phyloP scores from a whole-genome alignment of 2,113 vertebrate species.

The Brachirus orientalis region DNA sequence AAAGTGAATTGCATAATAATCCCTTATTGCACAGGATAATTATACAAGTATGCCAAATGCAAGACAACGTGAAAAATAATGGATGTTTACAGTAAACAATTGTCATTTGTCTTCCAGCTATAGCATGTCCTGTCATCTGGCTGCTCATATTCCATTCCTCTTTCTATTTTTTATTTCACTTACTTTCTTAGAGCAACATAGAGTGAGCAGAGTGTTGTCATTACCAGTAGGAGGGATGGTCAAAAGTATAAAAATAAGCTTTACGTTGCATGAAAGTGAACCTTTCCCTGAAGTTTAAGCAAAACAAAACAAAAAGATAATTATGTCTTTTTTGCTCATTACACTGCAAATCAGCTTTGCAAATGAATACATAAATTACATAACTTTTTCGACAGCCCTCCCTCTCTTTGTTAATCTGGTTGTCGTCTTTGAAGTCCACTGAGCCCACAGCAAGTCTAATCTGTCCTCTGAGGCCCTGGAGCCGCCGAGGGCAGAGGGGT shows the following conservation, averaged over 20 bases:
- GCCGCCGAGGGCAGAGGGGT: slow-evolving; percentile 29
- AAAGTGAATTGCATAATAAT: not conserved
- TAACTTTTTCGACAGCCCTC: not conserved
- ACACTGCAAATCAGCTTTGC: not conserved
- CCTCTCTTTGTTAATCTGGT: slow-evolving; percentile 16
- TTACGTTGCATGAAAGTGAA: not conserved
- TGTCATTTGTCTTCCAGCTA: too few species aligned
- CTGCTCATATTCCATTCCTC: not conserved
- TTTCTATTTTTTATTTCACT: not conserved
- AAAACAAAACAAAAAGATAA: not conserved
- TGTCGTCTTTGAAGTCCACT: slow-evolving; percentile 43
- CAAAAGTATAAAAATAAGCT: not conserved
- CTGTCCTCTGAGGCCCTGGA: slow-evolving; percentile 16
- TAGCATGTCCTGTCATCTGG: not conserved
- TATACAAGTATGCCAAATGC: too few species aligned
- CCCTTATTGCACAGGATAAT: not conserved
- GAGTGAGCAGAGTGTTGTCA: not conserved
- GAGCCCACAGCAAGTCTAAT: slow-evolving; percentile 27
- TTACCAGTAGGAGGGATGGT: not conserved
- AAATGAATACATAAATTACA: not conserved
- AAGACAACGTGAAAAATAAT: too few species aligned
- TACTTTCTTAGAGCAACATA: not conserved
- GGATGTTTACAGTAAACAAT: too few species aligned
- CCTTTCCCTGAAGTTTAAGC: not conserved
- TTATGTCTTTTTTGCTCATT: not conserved